Base-by-base conservation (phyloP, 2,113 vertebrate species). In the Dunckerocampus dactyliophorus region DNA sequence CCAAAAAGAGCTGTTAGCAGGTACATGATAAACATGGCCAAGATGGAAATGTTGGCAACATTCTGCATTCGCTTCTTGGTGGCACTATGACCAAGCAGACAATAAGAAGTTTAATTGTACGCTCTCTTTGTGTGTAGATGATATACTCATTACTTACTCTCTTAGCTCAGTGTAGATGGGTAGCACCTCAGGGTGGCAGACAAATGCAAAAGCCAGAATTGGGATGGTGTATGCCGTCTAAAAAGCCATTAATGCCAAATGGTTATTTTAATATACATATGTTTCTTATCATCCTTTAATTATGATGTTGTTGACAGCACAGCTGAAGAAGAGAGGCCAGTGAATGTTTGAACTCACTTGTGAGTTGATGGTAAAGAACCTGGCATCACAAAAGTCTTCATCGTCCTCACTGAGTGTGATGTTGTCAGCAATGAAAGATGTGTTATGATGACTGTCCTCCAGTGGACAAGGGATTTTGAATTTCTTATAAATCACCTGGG, bases 21-120 rank as follows among this genome's bases (percentile, higher is more conserved):
- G 74, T 94, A 95, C 93, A 93, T 95, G 62, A 91, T 52, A 61
- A 94, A 94, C 92, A 94, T 94, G 69, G 89, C 92, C 59, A 92
- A 45, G 61, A 92, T 91, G 78, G 93, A 95, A 65, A 93, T 47
- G 21, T 92, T 95, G 55, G 92, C 92, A 31, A 95, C 89, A 0
- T 21, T 71, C 86, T 94, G 93, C 93, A 95, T 94, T 15, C 92
- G 90, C 65, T 76, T 86, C 81, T 92, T 91, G 62, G 89, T 92
- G 57, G 92, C 81, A 54, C 94, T 59, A 22, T 55, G 67, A 37
- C 1, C 10, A 47, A 45, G 45, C 55, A 14, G 11, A 64, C 47
- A 60, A 42, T 14, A 0, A 19, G 2, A 15, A 14, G 2, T 42
- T 46, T 24, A 9, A 9, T 43, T 21, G 53, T 0, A 45, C 1